Base-by-base conservation (phyloP, 1,140 invertebrate species). In the Drosophila eugracilis region DNA sequence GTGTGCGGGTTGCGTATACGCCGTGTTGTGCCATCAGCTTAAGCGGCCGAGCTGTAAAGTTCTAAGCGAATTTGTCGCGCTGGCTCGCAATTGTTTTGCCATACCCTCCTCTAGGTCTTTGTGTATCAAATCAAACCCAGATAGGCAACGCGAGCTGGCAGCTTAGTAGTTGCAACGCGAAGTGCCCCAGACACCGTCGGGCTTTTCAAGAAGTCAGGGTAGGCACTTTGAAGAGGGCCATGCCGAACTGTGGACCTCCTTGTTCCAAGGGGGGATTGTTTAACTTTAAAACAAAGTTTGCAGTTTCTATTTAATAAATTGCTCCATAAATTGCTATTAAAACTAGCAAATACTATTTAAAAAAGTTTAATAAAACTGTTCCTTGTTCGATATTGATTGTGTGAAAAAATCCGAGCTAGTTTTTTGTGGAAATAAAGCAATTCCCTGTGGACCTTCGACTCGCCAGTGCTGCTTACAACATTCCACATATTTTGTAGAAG, bases 41-140 rank as follows among this genome's bases (percentile, higher is more conserved):
- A 2, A 7, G 3, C 15, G 10, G 21, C 55, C 15, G 39, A 28
- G 17, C 10, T 19, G 45, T 42, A 77, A 70, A 77, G 34, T 73
- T 69, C 21, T 58, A 79, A 83, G 78, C 83, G 60, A 89, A 78
- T 83, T 83, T 76, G 71, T 89, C 62, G 24, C 17, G 21, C 28
- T 45, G 70, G 24, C 42, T 34, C 37, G 26, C 41, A 19, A 21
- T 44, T 63, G 32, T 44, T 66, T 50, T 19, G 32, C 21, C 26
- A 37, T 48, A 49, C 24, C 10, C 55, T 12, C 15, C 7, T 12
- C 26, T 19, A 32, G 28, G 14, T 71, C 39, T 70, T 59, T 59
- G 55, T 74, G 19, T 41, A 30, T 22, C 22, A 54, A 30, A 42
- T 60, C 28, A 60, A 53, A 44, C 58, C 41, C 58, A 28, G 37